Conservation (phyloP, 2,113 vertebrate genomes). For the Ploceus nigricollis region DNA sequence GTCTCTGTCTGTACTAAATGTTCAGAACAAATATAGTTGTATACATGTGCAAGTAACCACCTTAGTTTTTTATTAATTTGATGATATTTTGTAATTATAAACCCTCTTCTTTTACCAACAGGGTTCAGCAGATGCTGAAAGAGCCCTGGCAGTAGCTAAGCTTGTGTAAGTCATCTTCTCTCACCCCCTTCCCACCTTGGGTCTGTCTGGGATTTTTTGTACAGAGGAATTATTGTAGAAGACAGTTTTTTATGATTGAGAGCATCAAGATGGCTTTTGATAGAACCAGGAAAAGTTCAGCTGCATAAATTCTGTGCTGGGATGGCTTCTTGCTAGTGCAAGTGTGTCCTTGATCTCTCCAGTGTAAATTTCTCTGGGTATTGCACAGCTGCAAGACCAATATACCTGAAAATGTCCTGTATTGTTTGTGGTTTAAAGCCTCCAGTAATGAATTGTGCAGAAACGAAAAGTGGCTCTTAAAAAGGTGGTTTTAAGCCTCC, state of each 20-base stretch:
- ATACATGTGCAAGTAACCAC: neutral
- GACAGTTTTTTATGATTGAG: neutral
- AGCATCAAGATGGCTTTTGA: neutral
- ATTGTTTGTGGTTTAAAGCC: neutral
- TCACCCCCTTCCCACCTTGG: neutral
- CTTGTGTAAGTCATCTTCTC: conserved; percentile 85
- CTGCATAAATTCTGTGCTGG: neutral
- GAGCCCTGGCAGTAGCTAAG: conserved; percentile 87
- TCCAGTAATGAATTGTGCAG: neutral
- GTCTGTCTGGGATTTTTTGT: neutral
- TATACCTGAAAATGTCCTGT: neutral
- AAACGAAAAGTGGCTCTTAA: neutral
- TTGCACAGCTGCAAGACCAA: neutral
- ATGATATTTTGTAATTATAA: neutral
- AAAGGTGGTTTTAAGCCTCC: neutral
- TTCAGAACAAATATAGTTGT: neutral
- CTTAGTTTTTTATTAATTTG: neutral
- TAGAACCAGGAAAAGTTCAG: neutral
- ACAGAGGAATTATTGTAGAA: neutral
- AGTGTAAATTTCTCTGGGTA: neutral
- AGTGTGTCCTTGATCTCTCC: neutral
- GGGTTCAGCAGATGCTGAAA: conserved; percentile 91
- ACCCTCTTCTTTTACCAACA: conserved; percentile 58
- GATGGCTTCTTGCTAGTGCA: neutral
- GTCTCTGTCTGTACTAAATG: neutral